Evolutionary conservation across 2,113 vertebrate genomes (phyloP).

Genomic region (Pollachius pollachius): DNA sequence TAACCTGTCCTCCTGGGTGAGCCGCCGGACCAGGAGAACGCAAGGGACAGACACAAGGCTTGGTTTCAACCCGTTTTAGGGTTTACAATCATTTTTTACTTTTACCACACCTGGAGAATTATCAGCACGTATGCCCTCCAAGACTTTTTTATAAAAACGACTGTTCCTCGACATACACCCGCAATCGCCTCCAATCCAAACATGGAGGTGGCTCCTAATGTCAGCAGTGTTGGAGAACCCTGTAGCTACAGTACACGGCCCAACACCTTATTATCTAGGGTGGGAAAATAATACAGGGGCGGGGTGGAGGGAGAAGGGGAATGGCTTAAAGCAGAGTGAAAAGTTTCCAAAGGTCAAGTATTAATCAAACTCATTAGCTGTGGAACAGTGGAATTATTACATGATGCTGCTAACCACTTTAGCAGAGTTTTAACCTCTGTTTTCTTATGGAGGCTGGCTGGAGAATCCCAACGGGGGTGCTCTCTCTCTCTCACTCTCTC

Average conservation of each 20-base stretch:
- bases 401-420: constrained; percentile 52
- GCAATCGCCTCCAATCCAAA: constrained; percentile 21
- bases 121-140: background rate
- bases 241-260: constrained; percentile 19
- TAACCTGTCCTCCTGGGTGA: no score
- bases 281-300: constrained; percentile 23
- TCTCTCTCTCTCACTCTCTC: constrained; percentile 15
- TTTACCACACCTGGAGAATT: constrained; percentile 29
- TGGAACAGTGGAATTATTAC: constrained; percentile 47
- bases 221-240: constrained; percentile 19
- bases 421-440: constrained; percentile 61
- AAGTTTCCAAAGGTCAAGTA: constrained; percentile 76
- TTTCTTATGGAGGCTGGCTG: constrained; percentile 53
- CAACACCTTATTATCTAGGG: constrained; percentile 40
- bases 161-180: constrained; percentile 12
- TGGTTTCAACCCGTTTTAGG: no score
- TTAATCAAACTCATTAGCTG: constrained; percentile 74
- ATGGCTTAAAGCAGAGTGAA: constrained; percentile 53
- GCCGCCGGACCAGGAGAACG: no score
- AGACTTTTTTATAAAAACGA: background rate
- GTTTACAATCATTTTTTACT: no score
- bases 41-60: no score
- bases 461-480: constrained; percentile 46
- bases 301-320: constrained; percentile 8
- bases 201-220: constrained; percentile 15